Evolutionary conservation across 2,888 invertebrate species (phyloP), one percentile per base, ranked within the genome.

Genomic region (Teleogryllus oceanicus): DNA sequence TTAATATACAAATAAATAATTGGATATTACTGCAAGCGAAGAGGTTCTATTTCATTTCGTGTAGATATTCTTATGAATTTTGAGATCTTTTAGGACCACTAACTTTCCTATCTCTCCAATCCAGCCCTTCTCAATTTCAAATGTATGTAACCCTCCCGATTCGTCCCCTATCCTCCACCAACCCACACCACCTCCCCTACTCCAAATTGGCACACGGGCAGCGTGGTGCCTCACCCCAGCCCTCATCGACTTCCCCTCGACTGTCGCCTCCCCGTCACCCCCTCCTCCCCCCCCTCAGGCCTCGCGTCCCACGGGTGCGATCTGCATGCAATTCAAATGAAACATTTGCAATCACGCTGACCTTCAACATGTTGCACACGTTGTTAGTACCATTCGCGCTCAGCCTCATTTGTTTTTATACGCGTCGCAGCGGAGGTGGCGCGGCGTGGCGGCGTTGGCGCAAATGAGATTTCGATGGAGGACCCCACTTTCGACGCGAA

Each of bases 311-410:
- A 12, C 37, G 37, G n/a, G 62, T 62, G n/a, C 62, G 62, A 62
- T 62, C 62, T n/a, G 62, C 62, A 62, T n/a, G 62, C 62, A 62
- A 62, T 62, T 62, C 62, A 62, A 62, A 62, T 62, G 62, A 62
- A 18, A 62, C 62, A 62, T 62, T 62, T n/a, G 62, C 62, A 62
- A 62, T 62, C 62, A 62, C 62, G 62, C 62, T n/a, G 62, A 13
- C 62, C 62, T 62, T 62, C 62, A 62, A 13, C 13, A 62, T 62
- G 62, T 62, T n/a, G n/a, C 62, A n/a, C 62, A 62, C 62, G 62
- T n/a, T 62, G 62, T 62, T 62, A 62, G 62, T n/a, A 62, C 62
- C 62, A 62, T 62, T 62, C 62, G 16, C 62, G 16, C 62, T 62
- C 62, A 37, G 37, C 37, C 37, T 37, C 37, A 37, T 37, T 62